Percentiles rank a stretch among this genome's conserved stretches.
phyloP scores from a whole-genome alignment of 92 coral and sea anemone species.

The Paramuricea clavata region DNA sequence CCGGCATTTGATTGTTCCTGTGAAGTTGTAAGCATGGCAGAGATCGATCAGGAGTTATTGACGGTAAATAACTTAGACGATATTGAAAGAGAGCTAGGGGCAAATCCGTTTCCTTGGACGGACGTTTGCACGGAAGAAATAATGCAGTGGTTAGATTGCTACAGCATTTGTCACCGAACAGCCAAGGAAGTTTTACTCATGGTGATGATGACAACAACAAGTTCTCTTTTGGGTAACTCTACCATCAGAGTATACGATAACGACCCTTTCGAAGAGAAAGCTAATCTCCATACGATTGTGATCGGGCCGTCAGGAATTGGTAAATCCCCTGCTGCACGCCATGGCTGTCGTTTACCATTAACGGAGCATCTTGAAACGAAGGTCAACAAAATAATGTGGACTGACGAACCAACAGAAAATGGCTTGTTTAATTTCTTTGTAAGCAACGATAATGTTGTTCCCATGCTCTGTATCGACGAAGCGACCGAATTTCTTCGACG shows the following conservation, averaged over 20 bases:
- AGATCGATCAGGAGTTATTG: too few relatives aligned
- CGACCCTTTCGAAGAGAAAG: conserved; percentile 30
- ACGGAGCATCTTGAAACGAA: conserved; percentile 9
- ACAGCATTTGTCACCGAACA: conserved; percentile 22
- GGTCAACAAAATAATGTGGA: conserved; percentile 30
- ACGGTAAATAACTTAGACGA: background rate
- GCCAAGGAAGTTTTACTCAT: background rate
- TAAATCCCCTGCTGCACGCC: conserved; percentile 1
- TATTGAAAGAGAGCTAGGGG: conserved; percentile 14
- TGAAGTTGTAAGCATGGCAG: too few relatives aligned
- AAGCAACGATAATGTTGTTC: conserved; percentile 11
- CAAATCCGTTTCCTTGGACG: background rate
- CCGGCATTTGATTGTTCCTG: too few relatives aligned
- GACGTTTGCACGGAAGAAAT: conserved; percentile 19
- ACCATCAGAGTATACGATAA: conserved; percentile 7
- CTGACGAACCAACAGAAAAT: conserved; percentile 28
- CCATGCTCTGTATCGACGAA: conserved; percentile 31
- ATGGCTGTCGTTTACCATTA: conserved; percentile 26
- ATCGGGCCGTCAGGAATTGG: background rate
- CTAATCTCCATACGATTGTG: conserved; percentile 22
- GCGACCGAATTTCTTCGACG: conserved; percentile 4
- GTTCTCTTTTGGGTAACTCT: conserved; percentile 11
- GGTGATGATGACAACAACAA: background rate
- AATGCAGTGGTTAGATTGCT: conserved; percentile 13
- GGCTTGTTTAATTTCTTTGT: conserved; percentile 33